A percentile compares a stretch with the other conserved stretches of the same genome.
Evolutionary conservation across 2,113 vertebrate genomes (phyloP).

Genomic region (Lycaon pictus): DNA sequence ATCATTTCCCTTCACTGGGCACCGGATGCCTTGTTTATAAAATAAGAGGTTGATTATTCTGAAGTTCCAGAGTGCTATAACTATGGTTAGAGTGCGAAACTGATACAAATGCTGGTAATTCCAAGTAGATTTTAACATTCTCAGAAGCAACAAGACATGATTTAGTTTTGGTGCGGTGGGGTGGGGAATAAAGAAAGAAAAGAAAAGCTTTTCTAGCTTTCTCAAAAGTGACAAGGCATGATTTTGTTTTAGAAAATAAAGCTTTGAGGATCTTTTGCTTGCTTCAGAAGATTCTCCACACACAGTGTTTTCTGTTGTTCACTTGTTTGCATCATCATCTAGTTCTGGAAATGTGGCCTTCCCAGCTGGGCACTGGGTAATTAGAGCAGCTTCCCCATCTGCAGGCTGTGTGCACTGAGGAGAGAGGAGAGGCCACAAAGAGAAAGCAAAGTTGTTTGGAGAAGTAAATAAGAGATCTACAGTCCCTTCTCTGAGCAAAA

Average conservation of each 20-base stretch:
- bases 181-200: neutral
- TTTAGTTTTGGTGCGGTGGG: neutral
- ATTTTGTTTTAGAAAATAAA: neutral
- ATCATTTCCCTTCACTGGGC: neutral
- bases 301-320: neutral
- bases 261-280: neutral
- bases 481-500: neutral
- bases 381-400: neutral
- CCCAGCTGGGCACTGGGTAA: neutral
- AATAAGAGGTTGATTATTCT: neutral
- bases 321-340: neutral
- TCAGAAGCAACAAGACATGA: neutral
- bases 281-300: neutral
- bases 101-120: neutral
- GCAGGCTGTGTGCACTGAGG: neutral
- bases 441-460: constrained; percentile 12
- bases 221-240: neutral
- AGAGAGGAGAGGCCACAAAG: neutral
- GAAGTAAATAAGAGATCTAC: neutral
- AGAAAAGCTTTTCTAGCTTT: neutral
- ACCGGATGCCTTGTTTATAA: constrained; percentile 6
- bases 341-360: neutral
- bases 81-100: neutral
- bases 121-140: neutral
- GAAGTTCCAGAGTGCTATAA: neutral